A percentile compares a stretch with the other conserved stretches of the same genome.
Conservation (phyloP, 2,797 vertebrate species). For the Podargus strigoides region DNA sequence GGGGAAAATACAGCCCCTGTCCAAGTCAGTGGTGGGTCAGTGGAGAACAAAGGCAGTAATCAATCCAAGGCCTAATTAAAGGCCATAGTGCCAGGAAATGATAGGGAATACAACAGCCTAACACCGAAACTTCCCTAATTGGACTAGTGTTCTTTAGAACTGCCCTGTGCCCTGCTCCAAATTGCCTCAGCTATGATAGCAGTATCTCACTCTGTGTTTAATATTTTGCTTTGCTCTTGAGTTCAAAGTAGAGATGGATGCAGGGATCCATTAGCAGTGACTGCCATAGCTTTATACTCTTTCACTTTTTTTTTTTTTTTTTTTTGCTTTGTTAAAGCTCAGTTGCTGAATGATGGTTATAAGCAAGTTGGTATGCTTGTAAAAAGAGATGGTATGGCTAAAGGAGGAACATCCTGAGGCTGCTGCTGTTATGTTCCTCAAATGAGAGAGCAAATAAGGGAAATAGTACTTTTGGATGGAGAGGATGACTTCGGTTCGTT, state of each 20-base stretch:
- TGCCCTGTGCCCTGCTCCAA: background rate
- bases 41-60: slow-evolving; percentile 40
- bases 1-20: background rate
- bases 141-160: background rate
- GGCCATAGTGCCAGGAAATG: slow-evolving; percentile 51
- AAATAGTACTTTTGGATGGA: background rate
- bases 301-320: background rate
- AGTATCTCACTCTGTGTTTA: background rate
- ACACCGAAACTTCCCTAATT: slow-evolving; percentile 24
- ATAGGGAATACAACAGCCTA: background rate
- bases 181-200: background rate
- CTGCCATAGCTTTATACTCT: background rate
- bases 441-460: background rate
- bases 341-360: background rate
- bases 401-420: background rate
- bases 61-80: slow-evolving; percentile 56
- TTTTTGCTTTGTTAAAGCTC: background rate
- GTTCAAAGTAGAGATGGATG: background rate
- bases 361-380: background rate
- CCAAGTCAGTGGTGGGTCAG: slow-evolving; percentile 13
- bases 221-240: background rate
- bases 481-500: background rate
- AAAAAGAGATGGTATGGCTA: background rate
- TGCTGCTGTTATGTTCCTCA: background rate
- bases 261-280: background rate